phyloP scores from a whole-genome alignment of 2,888 invertebrate species.

The Metopia argyrocephala region DNA sequence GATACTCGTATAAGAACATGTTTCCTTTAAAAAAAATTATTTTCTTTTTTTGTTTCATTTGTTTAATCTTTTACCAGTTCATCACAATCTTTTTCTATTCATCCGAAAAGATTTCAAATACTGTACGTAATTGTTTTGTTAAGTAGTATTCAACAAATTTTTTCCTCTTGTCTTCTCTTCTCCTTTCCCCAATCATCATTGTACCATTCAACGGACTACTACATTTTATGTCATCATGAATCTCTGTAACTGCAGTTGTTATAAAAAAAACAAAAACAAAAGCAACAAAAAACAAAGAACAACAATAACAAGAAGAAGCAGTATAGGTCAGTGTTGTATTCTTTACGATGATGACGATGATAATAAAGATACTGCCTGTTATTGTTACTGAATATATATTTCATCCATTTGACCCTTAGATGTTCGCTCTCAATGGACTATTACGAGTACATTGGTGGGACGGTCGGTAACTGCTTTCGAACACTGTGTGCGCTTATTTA shows the following conservation, averaged over 20 bases:
- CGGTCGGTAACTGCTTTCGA: neutral
- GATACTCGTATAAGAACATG: slow-evolving; percentile 16
- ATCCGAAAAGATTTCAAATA: slow-evolving; percentile 31
- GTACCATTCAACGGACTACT: slow-evolving; percentile 19
- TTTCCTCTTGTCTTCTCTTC: neutral
- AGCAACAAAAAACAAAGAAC: neutral
- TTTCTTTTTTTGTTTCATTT: slow-evolving; percentile 24
- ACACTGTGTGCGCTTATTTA: slow-evolving; percentile 13
- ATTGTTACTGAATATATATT: slow-evolving; percentile 24
- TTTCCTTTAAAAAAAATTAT: slow-evolving; percentile 17
- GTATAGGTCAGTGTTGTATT: slow-evolving; percentile 58
- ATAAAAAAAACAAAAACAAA: neutral
- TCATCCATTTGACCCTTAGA: slow-evolving; percentile 50
- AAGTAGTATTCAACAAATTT: slow-evolving; percentile 34
- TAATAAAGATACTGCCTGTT: slow-evolving; percentile 16
- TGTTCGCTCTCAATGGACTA: too few species aligned
- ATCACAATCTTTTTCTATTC: slow-evolving; percentile 10
- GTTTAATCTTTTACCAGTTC: neutral
- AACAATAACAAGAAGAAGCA: neutral
- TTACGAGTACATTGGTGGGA: too few species aligned
- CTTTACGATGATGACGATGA: neutral
- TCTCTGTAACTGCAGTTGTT: slow-evolving; percentile 15
- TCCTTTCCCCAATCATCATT: neutral
- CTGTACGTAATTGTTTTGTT: slow-evolving; percentile 46
- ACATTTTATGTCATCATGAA: slow-evolving; percentile 43